Percentiles rank a stretch among this genome's conserved stretches.
These are phyloP conservation scores for Noctua janthe DNA, from an alignment of 2,888 invertebrate genomes.

Conservation along the genomic window DNA sequence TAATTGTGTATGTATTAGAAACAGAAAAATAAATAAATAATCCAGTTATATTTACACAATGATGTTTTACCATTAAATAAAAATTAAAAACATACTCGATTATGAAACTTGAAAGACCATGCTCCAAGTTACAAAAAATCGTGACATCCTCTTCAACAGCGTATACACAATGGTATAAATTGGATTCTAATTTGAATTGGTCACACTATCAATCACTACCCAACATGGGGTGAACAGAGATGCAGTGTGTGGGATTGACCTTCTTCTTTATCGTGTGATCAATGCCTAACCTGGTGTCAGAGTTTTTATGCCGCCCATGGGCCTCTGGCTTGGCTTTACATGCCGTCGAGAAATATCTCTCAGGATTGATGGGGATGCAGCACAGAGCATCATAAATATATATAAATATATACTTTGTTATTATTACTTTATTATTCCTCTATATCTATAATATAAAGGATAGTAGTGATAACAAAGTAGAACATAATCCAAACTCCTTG, in stretches of 20 bases:
- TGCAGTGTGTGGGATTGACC: neutral
- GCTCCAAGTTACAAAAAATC: conserved; percentile 4
- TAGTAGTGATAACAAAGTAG: neutral
- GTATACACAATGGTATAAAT: neutral
- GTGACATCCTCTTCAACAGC: neutral
- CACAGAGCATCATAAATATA: too few species aligned
- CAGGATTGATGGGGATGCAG: neutral
- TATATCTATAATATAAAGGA: too few species aligned
- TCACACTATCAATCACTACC: conserved; percentile 2
- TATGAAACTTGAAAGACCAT: conserved; percentile 14
- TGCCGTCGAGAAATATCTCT: too few species aligned
- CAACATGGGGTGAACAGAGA: neutral
- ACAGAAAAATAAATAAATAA: neutral
- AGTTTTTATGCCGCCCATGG: too few species aligned
- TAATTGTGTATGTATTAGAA: neutral
- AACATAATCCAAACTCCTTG: too few species aligned
- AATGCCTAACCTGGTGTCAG: too few species aligned
- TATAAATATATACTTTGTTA: too few species aligned
- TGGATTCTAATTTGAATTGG: neutral
- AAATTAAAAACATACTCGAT: neutral
- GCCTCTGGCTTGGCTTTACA: too few species aligned
- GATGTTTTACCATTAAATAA: too few species aligned
- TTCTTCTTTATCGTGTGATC: too few species aligned
- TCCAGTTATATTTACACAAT: neutral
- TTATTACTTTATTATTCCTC: too few species aligned